Conservation (phyloP, 2,113 vertebrate species). For the Semicossyphus pulcher region DNA sequence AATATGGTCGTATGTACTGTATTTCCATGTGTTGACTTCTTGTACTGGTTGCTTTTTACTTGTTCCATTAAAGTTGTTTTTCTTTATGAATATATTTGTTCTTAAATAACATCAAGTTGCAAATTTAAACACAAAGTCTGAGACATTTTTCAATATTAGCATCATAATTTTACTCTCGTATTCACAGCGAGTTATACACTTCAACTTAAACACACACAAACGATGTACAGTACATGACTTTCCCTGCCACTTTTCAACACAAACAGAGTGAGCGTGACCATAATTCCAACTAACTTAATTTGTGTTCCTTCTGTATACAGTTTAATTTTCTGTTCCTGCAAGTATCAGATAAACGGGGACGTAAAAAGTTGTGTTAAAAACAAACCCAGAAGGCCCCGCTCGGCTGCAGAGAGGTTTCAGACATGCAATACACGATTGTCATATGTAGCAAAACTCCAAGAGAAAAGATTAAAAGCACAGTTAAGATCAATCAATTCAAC, state of each 20-base stretch:
- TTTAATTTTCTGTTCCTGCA: conserved; percentile 3
- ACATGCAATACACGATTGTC: conserved; percentile 54
- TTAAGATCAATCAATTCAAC: not conserved
- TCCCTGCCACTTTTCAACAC: not conserved
- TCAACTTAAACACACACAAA: conserved; percentile 10
- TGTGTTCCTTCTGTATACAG: not conserved
- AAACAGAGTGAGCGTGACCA: not conserved
- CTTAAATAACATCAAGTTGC: not conserved
- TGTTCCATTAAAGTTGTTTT: conserved; percentile 65
- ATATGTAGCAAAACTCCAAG: conserved; percentile 15
- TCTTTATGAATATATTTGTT: conserved; percentile 4
- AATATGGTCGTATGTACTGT: conserved; percentile 48
- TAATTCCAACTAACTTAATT: not conserved
- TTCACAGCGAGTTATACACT: conserved; percentile 20
- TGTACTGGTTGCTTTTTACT: conserved; percentile 63
- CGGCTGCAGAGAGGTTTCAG: not conserved
- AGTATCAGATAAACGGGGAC: not conserved
- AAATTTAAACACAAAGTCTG: not conserved
- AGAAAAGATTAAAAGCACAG: conserved; percentile 6
- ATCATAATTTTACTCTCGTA: conserved; percentile 43
- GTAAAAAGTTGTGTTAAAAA: not conserved
- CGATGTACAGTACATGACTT: conserved; percentile 13
- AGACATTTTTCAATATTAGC: not conserved
- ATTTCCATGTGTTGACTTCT: conserved; percentile 54
- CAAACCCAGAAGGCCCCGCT: not conserved